Conservation (phyloP, 1,140 invertebrate species). For the Diorhabda elongata region DNA sequence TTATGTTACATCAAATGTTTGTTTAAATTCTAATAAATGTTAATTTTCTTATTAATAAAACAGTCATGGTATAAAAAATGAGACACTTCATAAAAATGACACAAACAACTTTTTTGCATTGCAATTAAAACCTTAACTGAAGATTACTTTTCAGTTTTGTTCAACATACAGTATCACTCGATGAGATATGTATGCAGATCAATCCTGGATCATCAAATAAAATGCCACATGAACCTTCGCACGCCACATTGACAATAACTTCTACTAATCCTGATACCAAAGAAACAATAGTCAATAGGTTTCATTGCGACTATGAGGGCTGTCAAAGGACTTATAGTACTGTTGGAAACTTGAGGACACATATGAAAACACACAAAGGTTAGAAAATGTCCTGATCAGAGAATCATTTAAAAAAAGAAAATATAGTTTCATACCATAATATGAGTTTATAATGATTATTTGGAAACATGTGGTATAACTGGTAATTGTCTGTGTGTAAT, state of each 20-base stretch:
- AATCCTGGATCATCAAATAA: constrained; percentile 55
- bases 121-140: background rate
- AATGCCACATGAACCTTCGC: constrained; percentile 60
- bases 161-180: constrained; percentile 61
- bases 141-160: constrained; percentile 54
- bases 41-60: background rate
- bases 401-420: constrained; percentile 21
- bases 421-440: background rate
- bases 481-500: background rate
- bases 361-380: constrained; percentile 96
- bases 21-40: background rate
- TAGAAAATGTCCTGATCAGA: background rate
- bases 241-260: constrained; percentile 65
- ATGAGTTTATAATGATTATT: background rate
- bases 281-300: constrained; percentile 64
- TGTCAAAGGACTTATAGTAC: constrained; percentile 90
- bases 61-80: background rate
- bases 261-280: constrained; percentile 59
- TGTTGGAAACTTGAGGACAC: constrained; percentile 88
- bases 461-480: background rate
- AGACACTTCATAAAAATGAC: too few relatives aligned
- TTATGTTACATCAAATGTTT: background rate
- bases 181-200: constrained; percentile 68
- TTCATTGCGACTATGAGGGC: constrained; percentile 84
- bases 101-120: too few relatives aligned